A percentile compares a stretch with the other conserved stretches of the same genome.
Conservation (phyloP, 2,888 invertebrate genomes). For the Euproctis similis region DNA sequence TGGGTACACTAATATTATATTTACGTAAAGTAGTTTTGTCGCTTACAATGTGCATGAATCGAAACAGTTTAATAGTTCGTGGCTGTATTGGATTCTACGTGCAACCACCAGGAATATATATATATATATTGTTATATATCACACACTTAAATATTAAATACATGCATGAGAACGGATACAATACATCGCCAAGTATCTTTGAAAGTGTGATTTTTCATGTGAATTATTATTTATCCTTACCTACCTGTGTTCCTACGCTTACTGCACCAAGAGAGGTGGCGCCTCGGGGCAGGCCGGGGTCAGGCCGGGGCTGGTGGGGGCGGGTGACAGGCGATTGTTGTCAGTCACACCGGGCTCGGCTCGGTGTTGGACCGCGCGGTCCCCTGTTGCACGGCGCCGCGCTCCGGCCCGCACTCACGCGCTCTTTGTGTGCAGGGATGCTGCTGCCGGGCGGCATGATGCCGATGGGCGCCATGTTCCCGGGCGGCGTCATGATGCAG, state of each 20-base stretch:
- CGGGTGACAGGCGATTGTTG: slow-evolving; percentile 56
- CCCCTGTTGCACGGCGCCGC: slow-evolving; percentile 36
- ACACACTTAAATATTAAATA: slow-evolving; percentile 38
- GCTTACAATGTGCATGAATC: slow-evolving; percentile 70
- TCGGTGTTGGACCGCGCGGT: slow-evolving; percentile 54
- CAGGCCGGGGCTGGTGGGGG: slow-evolving; percentile 1
- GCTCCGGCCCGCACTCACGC: slow-evolving; percentile 15
- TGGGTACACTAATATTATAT: slow-evolving; percentile 74
- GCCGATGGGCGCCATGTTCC: slow-evolving; percentile 70
- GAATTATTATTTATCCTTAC: slow-evolving; percentile 60
- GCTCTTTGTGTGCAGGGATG: slow-evolving; percentile 55
- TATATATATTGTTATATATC: too few species aligned
- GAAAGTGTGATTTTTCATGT: slow-evolving; percentile 69
- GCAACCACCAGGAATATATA: slow-evolving; percentile 29
- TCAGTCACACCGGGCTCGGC: slow-evolving; percentile 55
- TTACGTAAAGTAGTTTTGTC: slow-evolving; percentile 73
- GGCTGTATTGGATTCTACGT: slow-evolving; percentile 46
- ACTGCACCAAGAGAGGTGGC: slow-evolving; percentile 41
- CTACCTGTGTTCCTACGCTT: slow-evolving; percentile 67
- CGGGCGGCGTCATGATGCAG: slow-evolving; percentile 80
- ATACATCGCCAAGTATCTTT: slow-evolving; percentile 55
- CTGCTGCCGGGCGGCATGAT: slow-evolving; percentile 57
- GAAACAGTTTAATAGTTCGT: slow-evolving; percentile 50
- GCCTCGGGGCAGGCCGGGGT: slow-evolving; percentile 2
- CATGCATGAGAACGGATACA: slow-evolving; percentile 55